phyloP scores from a whole-genome alignment of 2,888 invertebrate species.

The Morpho achilles region DNA sequence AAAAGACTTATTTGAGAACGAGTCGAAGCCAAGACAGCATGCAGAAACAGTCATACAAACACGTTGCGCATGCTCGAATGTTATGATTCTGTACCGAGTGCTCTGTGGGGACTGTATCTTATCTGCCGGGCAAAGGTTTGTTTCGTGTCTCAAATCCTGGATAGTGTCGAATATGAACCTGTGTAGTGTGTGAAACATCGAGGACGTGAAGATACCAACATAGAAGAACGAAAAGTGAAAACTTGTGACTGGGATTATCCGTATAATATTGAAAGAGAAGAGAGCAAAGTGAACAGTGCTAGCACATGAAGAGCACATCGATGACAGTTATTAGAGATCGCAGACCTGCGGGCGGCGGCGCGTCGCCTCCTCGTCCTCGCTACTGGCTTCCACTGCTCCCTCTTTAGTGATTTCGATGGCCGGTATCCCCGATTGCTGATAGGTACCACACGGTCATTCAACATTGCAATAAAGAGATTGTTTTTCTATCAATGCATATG shows the following conservation, averaged over 20 bases:
- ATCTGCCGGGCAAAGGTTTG: conserved; percentile 36
- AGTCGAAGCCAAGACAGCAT: conserved; percentile 77
- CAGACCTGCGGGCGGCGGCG: conserved; percentile 76
- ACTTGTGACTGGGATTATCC: conserved; percentile 63
- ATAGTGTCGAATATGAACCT: conserved; percentile 48
- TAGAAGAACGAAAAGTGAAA: conserved; percentile 74
- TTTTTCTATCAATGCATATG: conserved; percentile 46
- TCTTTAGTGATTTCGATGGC: conserved; percentile 91
- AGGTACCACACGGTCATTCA: conserved; percentile 69
- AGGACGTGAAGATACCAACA: conserved; percentile 72
- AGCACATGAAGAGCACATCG: conserved; percentile 75
- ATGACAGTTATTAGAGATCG: conserved; percentile 73
- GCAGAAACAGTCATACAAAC: conserved; percentile 71
- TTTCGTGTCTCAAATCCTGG: conserved; percentile 41
- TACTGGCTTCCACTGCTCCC: conserved; percentile 82
- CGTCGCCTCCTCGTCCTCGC: conserved; percentile 77
- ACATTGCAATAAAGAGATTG: conserved; percentile 52
- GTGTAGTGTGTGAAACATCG: conserved; percentile 63
- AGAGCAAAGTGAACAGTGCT: conserved; percentile 74
- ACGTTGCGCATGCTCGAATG: conserved; percentile 71
- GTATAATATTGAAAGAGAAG: conserved; percentile 64
- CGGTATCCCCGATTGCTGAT: conserved; percentile 79
- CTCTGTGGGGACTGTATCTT: conserved; percentile 52
- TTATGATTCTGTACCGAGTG: conserved; percentile 67
- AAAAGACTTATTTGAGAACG: conserved; percentile 50